phyloP scores from a whole-genome alignment of 2,797 vertebrate species.

The Gymnodraco acuticeps region DNA sequence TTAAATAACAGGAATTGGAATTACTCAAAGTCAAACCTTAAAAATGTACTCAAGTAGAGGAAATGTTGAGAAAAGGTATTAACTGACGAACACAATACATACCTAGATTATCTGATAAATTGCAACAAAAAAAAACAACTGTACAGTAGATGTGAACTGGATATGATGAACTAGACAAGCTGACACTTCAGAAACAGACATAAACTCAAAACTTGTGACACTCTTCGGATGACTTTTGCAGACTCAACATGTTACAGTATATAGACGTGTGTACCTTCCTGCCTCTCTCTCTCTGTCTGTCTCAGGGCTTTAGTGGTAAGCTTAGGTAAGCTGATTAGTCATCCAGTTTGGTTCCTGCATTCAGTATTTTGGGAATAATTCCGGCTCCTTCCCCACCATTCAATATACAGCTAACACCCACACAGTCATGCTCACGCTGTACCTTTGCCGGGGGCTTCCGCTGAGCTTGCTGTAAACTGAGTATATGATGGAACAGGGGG shows the following conservation, averaged over 20 bases:
- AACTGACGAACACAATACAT: too few species aligned
- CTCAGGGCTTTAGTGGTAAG: constrained; percentile 79
- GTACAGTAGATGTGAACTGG: background rate
- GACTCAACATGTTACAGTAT: constrained; percentile 34
- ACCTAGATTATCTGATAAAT: too few species aligned
- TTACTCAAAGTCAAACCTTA: background rate
- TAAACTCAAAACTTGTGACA: constrained; percentile 28
- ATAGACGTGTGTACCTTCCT: background rate
- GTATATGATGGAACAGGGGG: constrained; percentile 95
- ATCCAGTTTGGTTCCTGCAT: constrained; percentile 77
- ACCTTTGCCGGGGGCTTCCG: constrained; percentile 80
- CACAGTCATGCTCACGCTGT: constrained; percentile 48
- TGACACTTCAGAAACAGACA: background rate
- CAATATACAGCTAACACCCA: constrained; percentile 67
- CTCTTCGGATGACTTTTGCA: constrained; percentile 41
- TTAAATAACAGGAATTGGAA: background rate
- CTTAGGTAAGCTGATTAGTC: constrained; percentile 86
- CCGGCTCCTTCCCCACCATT: constrained; percentile 63
- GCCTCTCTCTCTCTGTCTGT: constrained; percentile 43
- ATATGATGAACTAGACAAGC: background rate
- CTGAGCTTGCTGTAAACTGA: constrained; percentile 90
- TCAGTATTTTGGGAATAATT: constrained; percentile 79
- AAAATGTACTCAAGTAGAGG: background rate
- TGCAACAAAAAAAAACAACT: too few species aligned
- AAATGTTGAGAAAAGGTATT: background rate